phyloP scores from a whole-genome alignment of 2,888 invertebrate species.

The Eupithecia insigniata region DNA sequence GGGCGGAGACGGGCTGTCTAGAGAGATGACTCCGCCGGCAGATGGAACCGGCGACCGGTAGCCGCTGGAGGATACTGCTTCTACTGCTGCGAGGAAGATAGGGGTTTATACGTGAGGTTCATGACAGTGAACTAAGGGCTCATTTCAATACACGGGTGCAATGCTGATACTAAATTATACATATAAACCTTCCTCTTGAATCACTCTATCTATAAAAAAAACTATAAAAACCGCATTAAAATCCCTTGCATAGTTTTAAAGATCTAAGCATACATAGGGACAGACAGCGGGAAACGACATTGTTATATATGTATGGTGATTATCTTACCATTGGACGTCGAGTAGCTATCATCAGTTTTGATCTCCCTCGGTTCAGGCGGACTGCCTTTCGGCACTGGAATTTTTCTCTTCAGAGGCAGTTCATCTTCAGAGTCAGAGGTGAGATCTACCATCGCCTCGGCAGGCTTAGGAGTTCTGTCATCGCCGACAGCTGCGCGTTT shows the following conservation, averaged over 20 bases:
- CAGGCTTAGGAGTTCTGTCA: conserved; percentile 67
- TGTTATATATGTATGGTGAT: too few relatives aligned
- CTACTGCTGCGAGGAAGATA: conserved; percentile 51
- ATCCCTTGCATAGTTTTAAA: too few relatives aligned
- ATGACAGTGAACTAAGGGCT: neutral
- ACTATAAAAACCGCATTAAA: too few relatives aligned
- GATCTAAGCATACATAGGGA: too few relatives aligned
- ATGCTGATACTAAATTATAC: too few relatives aligned
- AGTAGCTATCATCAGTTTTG: conserved; percentile 73
- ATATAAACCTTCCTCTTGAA: too few relatives aligned
- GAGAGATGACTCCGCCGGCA: conserved; percentile 80
- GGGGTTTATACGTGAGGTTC: neutral
- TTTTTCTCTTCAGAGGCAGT: conserved; percentile 86
- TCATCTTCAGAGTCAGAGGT: conserved; percentile 91
- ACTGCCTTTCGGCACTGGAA: conserved; percentile 68
- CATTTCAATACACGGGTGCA: too few relatives aligned
- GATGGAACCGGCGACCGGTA: conserved; percentile 83
- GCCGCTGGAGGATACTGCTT: conserved; percentile 85
- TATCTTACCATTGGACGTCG: conserved; percentile 63
- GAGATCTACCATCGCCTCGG: conserved; percentile 85
- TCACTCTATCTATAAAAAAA: too few relatives aligned
- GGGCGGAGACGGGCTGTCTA: conserved; percentile 75
- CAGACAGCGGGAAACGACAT: too few relatives aligned
- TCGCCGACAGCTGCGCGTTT: conserved; percentile 76
- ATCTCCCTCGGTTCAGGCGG: conserved; percentile 65